A percentile compares a stretch with the other conserved stretches of the same genome.
Evolutionary conservation across 2,888 invertebrate species (phyloP).

Genomic region (Drymonia ruficornis): DNA sequence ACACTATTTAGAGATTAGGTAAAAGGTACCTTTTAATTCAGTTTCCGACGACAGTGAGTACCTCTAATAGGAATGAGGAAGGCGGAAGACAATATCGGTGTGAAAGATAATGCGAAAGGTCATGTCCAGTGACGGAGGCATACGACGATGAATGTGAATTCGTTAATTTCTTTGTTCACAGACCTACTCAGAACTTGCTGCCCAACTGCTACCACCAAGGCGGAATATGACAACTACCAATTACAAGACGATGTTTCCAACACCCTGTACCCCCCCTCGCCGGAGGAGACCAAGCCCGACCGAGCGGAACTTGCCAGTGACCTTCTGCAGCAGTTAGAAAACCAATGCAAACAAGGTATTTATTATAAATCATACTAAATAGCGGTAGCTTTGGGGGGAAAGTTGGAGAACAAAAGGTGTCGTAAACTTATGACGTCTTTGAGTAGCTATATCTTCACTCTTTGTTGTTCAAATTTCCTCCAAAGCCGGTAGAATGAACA

Average conservation of each 20-base stretch:
- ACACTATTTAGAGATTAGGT: too few species aligned
- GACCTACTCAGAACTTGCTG: slow-evolving; percentile 72
- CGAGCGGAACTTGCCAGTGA: slow-evolving; percentile 86
- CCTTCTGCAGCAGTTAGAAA: slow-evolving; percentile 88
- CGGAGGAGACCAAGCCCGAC: slow-evolving; percentile 71
- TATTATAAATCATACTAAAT: background rate
- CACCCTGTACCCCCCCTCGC: slow-evolving; percentile 73
- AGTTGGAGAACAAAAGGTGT: too few species aligned
- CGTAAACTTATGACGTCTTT: too few species aligned
- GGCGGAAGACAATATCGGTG: background rate
- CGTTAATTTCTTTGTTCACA: slow-evolving; percentile 37
- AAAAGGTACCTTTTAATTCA: too few species aligned
- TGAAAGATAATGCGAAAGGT: background rate
- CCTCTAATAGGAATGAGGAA: background rate
- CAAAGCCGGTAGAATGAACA: too few species aligned
- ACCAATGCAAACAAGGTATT: slow-evolving; percentile 88
- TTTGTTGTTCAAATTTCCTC: too few species aligned
- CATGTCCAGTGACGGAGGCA: background rate
- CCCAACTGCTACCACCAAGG: slow-evolving; percentile 70
- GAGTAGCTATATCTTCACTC: too few species aligned
- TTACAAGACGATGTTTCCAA: slow-evolving; percentile 61
- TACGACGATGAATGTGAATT: background rate
- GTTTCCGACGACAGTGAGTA: background rate
- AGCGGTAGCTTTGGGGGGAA: too few species aligned
- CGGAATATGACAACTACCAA: slow-evolving; percentile 56